Evolutionary conservation across 2,113 vertebrate genomes (phyloP).

Genomic region (Dendrocopos noguchii): DNA sequence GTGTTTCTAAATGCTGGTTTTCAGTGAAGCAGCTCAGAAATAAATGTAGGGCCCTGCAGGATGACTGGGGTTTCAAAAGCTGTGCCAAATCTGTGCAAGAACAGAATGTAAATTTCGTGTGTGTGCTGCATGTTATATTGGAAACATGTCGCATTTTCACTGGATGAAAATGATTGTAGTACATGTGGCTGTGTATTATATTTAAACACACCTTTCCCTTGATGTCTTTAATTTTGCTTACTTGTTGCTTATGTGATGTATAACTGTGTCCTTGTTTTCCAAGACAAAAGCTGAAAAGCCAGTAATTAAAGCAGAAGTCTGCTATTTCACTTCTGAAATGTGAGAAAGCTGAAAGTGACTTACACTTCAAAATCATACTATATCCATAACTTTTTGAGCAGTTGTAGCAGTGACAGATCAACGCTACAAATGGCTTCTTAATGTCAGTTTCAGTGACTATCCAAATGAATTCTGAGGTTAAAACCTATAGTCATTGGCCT

Average conservation of each 20-base stretch:
- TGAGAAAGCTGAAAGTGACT: background rate
- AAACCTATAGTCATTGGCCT: background rate
- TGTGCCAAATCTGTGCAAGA: conserved; percentile 20
- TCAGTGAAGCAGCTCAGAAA: background rate
- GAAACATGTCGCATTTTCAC: conserved; percentile 32
- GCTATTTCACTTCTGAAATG: background rate
- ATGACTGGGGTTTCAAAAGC: background rate
- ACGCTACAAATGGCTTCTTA: conserved; percentile 22
- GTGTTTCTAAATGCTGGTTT: background rate
- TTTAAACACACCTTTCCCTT: background rate
- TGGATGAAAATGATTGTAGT: conserved; percentile 34
- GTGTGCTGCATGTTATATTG: conserved; percentile 48
- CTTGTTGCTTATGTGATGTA: background rate
- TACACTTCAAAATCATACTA: background rate
- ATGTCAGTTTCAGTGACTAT: conserved; percentile 35
- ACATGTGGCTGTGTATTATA: background rate
- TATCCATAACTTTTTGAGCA: conserved; percentile 20
- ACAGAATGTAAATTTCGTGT: conserved; percentile 25
- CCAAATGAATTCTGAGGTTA: background rate
- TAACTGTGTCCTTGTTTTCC: background rate
- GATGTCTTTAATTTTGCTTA: conserved; percentile 17
- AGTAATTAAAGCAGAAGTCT: background rate
- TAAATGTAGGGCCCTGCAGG: background rate
- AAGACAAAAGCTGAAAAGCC: background rate
- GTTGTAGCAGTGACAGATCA: background rate